phyloP scores from a whole-genome alignment of 2,797 vertebrate species.

The Champsocephalus gunnari region DNA sequence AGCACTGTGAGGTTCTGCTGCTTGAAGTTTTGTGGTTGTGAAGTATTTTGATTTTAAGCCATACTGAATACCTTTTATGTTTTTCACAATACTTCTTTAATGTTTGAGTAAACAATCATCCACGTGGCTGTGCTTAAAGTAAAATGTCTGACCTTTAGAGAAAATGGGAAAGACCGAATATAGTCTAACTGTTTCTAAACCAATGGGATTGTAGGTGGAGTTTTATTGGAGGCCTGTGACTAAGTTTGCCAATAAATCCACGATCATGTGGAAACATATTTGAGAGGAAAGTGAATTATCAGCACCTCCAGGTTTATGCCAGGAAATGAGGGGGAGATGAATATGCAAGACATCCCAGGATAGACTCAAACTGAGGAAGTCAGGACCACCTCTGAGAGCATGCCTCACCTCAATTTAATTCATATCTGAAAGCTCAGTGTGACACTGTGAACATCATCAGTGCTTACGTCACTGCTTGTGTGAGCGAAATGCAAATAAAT shows the following conservation, averaged over 20 bases:
- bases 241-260: not conserved
- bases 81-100: not conserved
- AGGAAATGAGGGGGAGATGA: not conserved
- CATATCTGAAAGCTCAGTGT: constrained; percentile 14
- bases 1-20: too few species aligned
- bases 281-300: not conserved
- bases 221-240: not conserved
- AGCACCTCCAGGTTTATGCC: too few species aligned
- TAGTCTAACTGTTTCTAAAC: too few species aligned
- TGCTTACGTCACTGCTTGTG: not conserved
- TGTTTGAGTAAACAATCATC: not conserved
- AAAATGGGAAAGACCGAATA: too few species aligned
- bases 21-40: not conserved
- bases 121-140: not conserved
- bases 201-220: not conserved
- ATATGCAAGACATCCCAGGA: not conserved
- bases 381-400: constrained; percentile 6
- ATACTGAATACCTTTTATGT: too few species aligned
- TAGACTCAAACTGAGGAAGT: not conserved
- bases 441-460: constrained; percentile 27
- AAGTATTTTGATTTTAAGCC: not conserved
- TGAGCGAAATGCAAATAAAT: not conserved
- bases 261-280: not conserved
- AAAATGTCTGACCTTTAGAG: too few species aligned
- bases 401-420: constrained; percentile 52